These are phyloP conservation scores for Anomalospiza imberbis DNA, from an alignment of 2,797 vertebrate genomes.

Conservation along the genomic window DNA sequence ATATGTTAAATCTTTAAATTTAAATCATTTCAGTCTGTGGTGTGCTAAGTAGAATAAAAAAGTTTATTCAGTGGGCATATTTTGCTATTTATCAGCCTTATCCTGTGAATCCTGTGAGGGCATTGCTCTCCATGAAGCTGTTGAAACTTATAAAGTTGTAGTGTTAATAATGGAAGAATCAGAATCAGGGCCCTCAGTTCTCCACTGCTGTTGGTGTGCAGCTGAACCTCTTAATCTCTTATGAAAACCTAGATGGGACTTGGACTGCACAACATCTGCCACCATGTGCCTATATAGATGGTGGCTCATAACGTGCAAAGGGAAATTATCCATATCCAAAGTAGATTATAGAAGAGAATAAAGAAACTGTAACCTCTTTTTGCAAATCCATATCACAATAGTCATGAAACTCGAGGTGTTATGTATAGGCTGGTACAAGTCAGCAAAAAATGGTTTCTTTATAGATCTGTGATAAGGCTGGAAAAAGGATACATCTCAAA, in stretches of 20 bases:
- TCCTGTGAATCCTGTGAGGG: background rate
- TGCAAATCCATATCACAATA: background rate
- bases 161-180: background rate
- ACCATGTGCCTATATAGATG: accelerated
- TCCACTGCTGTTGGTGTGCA: background rate
- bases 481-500: background rate
- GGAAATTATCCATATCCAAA: background rate
- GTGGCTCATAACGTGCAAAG: background rate
- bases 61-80: background rate
- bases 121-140: background rate
- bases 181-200: background rate
- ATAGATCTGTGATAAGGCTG: background rate
- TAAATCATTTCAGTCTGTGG: background rate
- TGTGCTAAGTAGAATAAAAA: background rate
- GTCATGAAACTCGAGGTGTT: accelerated
- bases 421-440: background rate
- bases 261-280: background rate
- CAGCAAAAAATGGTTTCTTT: background rate
- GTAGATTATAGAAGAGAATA: background rate
- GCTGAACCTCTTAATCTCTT: background rate
- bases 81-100: background rate
- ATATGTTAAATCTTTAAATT: background rate
- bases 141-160: background rate
- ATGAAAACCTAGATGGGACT: background rate
- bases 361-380: background rate